Evolutionary conservation across 2,888 invertebrate genomes (phyloP).

Genomic region (Synanthedon myopaeformis): DNA sequence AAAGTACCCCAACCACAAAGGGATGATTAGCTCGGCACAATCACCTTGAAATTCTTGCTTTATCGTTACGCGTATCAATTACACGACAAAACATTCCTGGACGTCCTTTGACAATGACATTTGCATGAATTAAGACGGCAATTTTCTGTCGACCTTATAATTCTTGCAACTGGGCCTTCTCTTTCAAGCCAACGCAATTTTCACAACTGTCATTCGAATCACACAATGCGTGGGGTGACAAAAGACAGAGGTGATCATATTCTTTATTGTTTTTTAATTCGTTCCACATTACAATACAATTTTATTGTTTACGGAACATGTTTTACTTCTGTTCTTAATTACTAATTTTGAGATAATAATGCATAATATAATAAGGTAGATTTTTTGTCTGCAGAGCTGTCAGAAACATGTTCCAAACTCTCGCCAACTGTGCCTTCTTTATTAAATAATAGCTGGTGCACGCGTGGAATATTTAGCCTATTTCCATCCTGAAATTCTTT

Average conservation of each 20-base stretch:
- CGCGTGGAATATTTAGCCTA: no score
- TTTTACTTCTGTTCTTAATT: no score
- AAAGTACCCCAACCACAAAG: not conserved
- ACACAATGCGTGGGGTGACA: not conserved
- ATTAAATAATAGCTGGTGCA: no score
- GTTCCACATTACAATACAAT: no score
- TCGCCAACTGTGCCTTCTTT: no score
- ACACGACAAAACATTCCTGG: not conserved
- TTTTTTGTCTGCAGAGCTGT: no score
- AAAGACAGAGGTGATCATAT: not conserved
- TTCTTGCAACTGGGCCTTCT: constrained; percentile 10
- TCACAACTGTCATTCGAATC: not conserved
- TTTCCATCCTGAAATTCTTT: no score
- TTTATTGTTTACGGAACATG: no score
- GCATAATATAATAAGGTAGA: no score
- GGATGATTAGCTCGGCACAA: not conserved
- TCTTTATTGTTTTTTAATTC: not conserved
- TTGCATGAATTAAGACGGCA: constrained; percentile 2
- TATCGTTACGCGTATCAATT: not conserved
- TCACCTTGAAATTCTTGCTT: not conserved
- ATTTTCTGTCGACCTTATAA: constrained; percentile 13
- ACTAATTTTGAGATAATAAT: no score
- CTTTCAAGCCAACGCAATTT: constrained; percentile 11
- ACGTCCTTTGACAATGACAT: not conserved
- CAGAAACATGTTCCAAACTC: no score